Evolutionary conservation across 2,113 vertebrate species (phyloP).

Genomic region (Sula dactylatra): DNA sequence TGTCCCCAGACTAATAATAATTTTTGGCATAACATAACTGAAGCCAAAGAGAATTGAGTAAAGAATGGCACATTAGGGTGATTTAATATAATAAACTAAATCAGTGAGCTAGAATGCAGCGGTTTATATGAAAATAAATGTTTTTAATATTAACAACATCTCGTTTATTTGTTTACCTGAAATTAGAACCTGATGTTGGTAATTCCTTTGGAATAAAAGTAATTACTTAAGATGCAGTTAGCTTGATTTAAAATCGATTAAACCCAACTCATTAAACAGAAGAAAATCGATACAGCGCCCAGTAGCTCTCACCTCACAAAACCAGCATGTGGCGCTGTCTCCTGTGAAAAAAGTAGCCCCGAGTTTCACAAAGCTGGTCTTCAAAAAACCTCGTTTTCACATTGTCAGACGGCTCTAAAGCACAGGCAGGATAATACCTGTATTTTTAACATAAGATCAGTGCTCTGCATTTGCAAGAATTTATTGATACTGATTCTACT

Average conservation of each 20-base stretch:
- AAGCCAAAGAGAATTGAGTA: neutral
- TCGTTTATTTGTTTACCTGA: neutral
- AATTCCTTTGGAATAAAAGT: neutral
- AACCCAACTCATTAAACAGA: neutral
- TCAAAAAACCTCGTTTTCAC: neutral
- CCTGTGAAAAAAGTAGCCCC: conserved; percentile 21
- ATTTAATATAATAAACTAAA: neutral
- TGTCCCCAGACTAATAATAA: neutral
- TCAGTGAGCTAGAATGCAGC: neutral
- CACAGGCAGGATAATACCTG: neutral
- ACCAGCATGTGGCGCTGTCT: conserved; percentile 72
- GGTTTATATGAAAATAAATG: neutral
- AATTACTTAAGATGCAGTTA: neutral
- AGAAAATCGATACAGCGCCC: neutral
- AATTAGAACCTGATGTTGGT: neutral
- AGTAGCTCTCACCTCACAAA: neutral
- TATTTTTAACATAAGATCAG: neutral
- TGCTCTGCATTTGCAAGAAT: neutral
- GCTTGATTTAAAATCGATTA: neutral
- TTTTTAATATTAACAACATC: neutral
- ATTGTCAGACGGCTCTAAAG: neutral
- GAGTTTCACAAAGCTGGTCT: neutral
- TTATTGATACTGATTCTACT: neutral
- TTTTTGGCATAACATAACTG: neutral
- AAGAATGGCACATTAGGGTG: neutral